Base-by-base conservation (phyloP, 1,140 invertebrate species). In the Choristoneura fumiferana region DNA sequence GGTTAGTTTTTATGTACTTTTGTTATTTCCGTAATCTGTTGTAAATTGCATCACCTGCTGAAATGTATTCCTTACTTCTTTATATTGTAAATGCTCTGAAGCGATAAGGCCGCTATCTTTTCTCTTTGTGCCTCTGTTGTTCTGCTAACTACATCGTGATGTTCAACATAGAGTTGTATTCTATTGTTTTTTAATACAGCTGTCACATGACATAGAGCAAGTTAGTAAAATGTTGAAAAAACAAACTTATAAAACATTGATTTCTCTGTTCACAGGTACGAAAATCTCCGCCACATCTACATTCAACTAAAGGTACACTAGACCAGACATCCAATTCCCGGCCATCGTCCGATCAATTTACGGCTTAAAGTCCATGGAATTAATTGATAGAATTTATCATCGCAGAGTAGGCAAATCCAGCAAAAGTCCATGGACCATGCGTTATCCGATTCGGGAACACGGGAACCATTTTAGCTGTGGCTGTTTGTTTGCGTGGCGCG, bases 401-500 rank as follows among this genome's bases (percentile, higher is more conserved):
- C 73, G 76, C 63, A 79, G 72, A 76, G 73, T 73, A 81, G 73
- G 73, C 71, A 81, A 82, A 84, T 81, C 76, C 65, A 67, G 79
- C 78, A 81, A 81, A 84, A 84, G 76, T 74, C 74, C 77, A 80
- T 83, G 69, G 78, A 78, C 68, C 78, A 76, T 77, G 76, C 73
- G 67, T 81, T 83, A 85, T 85, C 82, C 78, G 54, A 63, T 54
- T 57, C 22, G 53, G 57, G 65, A 58, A 85, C 82, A 85, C 54
- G 78, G 66, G 69, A 85, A 80, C 65, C 76, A 74, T 85, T 85
- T 85, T 83, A 85, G 75, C 78, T 81, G 68, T 73, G 69, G 69
- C 35, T 67, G 61, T 53, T 60, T 58, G 60, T 54, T 18, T 12
- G 40, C 63, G n/a, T n/a, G n/a, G n/a, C n/a, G n/a, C n/a, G n/a